Base-by-base conservation (phyloP, 1,140 invertebrate genomes). In the Pollicipes pollicipes region DNA sequence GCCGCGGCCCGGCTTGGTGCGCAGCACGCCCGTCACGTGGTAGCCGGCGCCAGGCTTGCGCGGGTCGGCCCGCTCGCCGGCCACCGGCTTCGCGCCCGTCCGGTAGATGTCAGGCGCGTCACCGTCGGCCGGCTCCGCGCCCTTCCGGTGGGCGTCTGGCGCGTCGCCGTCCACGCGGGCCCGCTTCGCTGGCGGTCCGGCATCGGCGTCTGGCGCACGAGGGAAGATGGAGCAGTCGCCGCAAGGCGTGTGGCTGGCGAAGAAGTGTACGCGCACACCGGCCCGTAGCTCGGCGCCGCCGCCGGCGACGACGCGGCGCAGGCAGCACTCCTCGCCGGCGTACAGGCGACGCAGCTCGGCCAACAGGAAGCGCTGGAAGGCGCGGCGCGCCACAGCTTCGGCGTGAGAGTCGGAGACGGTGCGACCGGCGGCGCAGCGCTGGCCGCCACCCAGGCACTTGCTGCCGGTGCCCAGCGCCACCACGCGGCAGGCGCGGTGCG, bases 141-240 rank as follows among this genome's bases (percentile, higher is more conserved):
- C 24, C 45, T 6, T 58, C 45, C 8, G 13, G 21, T 58, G 13
- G 45, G 2, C 2, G 69, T 75, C 70, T 72, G n/a, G n/a, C n/a
- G n/a, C n/a, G n/a, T n/a, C n/a, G n/a, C n/a, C n/a, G n/a, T n/a
- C n/a, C n/a, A n/a, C n/a, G n/a, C n/a, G n/a, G n/a, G n/a, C n/a
- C n/a, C n/a, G n/a, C 24, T 68, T 68, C 68, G 6, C 26, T 30
- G 64, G 69, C 69, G 26, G 71, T 67, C 35, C 32, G 35, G 24
- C 29, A 37, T 68, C 45, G 70, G 35, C 66, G 74, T 27, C 75
- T 69, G 70, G 72, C 76, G 37, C 69, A 72, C 86, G 88, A 17
- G 84, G 82, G 79, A 93, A 87, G 76, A 96, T 95, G n/a, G 90
- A 88, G 29, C 92, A 93, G 86, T 97, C 95, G 0, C 95, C 95